Percentiles rank a stretch among this genome's conserved stretches.
Conservation (phyloP, 2,888 invertebrate genomes). For the Mantis religiosa region DNA sequence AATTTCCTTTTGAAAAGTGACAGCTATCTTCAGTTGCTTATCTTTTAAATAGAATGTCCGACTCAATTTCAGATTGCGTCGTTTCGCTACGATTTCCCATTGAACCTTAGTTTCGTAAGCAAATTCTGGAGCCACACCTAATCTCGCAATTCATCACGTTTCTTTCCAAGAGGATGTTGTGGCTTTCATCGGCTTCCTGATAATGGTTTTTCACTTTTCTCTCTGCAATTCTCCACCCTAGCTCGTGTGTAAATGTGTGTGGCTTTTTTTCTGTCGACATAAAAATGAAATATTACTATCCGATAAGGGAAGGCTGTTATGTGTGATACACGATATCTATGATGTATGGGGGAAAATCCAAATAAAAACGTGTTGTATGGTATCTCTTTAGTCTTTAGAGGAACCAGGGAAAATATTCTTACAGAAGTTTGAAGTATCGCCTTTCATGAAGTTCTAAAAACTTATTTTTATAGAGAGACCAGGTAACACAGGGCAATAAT, state of each 20-base stretch:
- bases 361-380: neutral
- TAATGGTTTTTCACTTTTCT: neutral
- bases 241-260: neutral
- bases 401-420: neutral
- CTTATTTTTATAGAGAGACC: neutral
- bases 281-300: slow-evolving; percentile 13
- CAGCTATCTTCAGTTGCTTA: too few relatives aligned
- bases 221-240: neutral
- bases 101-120: neutral
- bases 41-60: too few relatives aligned
- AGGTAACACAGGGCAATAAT: neutral
- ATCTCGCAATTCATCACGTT: neutral
- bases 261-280: neutral
- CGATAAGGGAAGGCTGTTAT: neutral
- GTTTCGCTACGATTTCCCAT: too few relatives aligned
- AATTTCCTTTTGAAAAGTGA: too few relatives aligned
- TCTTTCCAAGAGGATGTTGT: neutral
- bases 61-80: too few relatives aligned
- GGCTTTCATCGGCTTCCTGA: neutral
- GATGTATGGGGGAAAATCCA: neutral
- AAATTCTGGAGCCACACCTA: neutral
- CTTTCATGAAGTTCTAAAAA: neutral
- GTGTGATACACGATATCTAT: neutral
- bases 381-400: neutral
- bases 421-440: neutral